A percentile compares a stretch with the other conserved stretches of the same genome.
These are phyloP conservation scores for Chascanopsetta lugubris DNA, from an alignment of 2,113 vertebrate genomes.

Conservation along the genomic window DNA sequence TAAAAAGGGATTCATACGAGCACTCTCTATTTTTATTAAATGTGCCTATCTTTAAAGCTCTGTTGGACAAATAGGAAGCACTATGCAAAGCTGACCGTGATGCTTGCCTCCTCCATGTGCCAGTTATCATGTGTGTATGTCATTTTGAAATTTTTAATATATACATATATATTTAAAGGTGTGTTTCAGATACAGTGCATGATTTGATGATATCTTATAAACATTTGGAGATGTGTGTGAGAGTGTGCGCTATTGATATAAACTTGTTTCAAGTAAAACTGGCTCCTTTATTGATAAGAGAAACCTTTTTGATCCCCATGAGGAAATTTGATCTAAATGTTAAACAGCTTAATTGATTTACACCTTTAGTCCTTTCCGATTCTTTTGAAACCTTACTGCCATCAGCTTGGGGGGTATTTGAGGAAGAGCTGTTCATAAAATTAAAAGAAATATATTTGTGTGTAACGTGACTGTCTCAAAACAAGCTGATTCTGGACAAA, in stretches of 20 bases:
- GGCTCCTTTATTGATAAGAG: background rate
- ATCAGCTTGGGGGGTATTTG: no score
- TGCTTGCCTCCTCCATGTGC: conserved; percentile 68
- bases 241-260: conserved; percentile 48
- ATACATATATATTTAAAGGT: conserved; percentile 48
- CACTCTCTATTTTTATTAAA: conserved; percentile 23
- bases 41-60: conserved; percentile 57
- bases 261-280: conserved; percentile 54
- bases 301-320: no score
- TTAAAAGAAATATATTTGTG: no score
- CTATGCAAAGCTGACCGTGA: conserved; percentile 44
- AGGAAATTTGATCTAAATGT: no score
- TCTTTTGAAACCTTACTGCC: no score
- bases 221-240: conserved; percentile 27
- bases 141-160: background rate
- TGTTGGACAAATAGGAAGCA: conserved; percentile 47
- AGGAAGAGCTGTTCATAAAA: no score
- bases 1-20: conserved; percentile 44
- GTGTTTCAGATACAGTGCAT: conserved; percentile 40
- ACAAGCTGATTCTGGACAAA: no score
- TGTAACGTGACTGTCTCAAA: no score
- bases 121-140: conserved; percentile 64
- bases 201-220: conserved; percentile 71
- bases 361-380: no score
- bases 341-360: no score